Evolutionary conservation across 92 coral and sea anemone species (phyloP), one percentile per base, ranked within the genome.

Genomic region (Hydrozoanthus gracilis): DNA sequence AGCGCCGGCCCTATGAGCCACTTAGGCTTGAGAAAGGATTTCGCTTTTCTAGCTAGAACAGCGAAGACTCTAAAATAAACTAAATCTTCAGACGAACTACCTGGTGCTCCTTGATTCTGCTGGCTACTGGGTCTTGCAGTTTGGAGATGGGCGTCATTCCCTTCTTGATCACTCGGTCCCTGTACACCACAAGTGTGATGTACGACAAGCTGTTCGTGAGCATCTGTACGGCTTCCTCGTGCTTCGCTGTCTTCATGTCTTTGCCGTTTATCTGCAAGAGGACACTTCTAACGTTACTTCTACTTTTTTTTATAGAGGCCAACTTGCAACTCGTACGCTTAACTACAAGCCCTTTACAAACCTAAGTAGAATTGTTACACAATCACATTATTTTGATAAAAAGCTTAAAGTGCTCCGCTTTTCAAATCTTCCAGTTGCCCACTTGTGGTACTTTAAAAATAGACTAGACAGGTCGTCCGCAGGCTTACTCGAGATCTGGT

Each of bases 171-270:
- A 96, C 94, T 13, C 91, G 86, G 77, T 96, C 99, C 11, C 99
- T 89, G 73, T 89, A 88, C 61, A 96, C 98, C 13, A 92, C 93
- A 8, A 96, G 89, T 44, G 99, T 95, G 88, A 96, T 96, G 86
- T 94, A 88, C 44, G 98, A 94, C 39, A 90, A 89, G 9, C 99
- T 96, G 74, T 95, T 94, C 27, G 99, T 96, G 79, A 96, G 89
- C 94, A 96, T 91, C 92, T 92, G 95, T 7, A 96, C 99, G 20
- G 99, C 99, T 74, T 96, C 99, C 74, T 96, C 99, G 82, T 96
- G 99, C 66, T 94, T 91, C 45, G 98, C 98, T 82, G 83, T 95
- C 61, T 91, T 94, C 96, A 96, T 95, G 82, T 95, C 98, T 70
- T 92, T 95, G 17, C 92, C 90, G 69, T 96, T 96, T 47, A 96